A percentile compares a stretch with the other conserved stretches of the same genome.
phyloP scores from a whole-genome alignment of 2,113 vertebrate species.

The Chlamydotis undulata region DNA sequence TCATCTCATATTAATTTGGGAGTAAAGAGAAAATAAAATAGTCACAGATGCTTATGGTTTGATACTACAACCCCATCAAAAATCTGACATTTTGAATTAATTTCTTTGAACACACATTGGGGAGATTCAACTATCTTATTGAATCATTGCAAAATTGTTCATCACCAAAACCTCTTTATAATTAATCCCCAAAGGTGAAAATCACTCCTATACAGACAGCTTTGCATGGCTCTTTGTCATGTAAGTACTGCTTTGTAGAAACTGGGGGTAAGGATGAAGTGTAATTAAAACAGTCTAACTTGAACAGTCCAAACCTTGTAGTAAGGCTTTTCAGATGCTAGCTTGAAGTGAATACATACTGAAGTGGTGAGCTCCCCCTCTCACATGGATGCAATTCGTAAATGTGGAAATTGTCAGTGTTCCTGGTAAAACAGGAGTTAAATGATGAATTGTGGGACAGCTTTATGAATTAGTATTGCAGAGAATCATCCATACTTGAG shows the following conservation, averaged over 20 bases:
- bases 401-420: background rate
- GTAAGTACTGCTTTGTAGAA: background rate
- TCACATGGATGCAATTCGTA: background rate
- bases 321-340: background rate
- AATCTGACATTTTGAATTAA: constrained; percentile 12
- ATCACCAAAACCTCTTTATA: constrained; percentile 24
- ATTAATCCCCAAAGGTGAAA: constrained; percentile 52
- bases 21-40: background rate
- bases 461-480: background rate
- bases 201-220: constrained; percentile 6
- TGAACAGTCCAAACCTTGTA: background rate
- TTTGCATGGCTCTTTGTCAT: constrained; percentile 5
- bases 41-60: background rate
- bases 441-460: background rate
- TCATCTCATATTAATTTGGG: background rate
- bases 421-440: background rate
- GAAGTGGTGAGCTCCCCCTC: background rate
- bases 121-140: background rate
- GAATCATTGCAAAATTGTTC: constrained; percentile 19
- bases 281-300: constrained; percentile 5
- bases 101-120: background rate
- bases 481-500: background rate
- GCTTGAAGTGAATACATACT: background rate
- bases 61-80: background rate
- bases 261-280: background rate